Evolutionary conservation across 2,888 invertebrate species (phyloP).

Genomic region (Xylota segnis): DNA sequence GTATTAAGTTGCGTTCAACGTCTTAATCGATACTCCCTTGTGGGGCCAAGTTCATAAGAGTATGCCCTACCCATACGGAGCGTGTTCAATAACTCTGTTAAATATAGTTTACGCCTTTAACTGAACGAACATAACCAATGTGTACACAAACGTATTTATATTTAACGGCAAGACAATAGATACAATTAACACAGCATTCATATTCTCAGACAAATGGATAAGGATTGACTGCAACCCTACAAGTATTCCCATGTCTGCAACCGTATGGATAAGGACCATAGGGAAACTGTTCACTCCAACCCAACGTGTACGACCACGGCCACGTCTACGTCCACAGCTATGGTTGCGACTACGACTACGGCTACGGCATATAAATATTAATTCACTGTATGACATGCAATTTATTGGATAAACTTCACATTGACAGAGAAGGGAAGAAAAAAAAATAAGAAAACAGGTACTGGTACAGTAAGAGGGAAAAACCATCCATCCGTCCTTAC

Average conservation of each 20-base stretch:
- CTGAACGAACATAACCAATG: conserved; percentile 1
- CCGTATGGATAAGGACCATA: conserved; percentile 10
- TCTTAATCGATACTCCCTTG: conserved; percentile 42
- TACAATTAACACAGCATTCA: conserved; percentile 51
- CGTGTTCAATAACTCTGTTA: conserved; percentile 42
- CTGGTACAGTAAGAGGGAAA: not conserved
- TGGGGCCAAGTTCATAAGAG: conserved; percentile 41
- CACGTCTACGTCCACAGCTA: no score
- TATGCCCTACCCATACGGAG: conserved; percentile 7
- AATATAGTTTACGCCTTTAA: conserved; percentile 43
- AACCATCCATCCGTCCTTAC: conserved; percentile 2
- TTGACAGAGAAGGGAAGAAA: conserved; percentile 2
- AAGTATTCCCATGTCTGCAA: conserved; percentile 16
- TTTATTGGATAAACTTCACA: conserved; percentile 62
- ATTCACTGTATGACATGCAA: conserved; percentile 56
- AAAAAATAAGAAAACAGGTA: not conserved
- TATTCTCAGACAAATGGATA: conserved; percentile 18
- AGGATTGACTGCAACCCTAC: conserved; percentile 15
- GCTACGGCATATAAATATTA: conserved; percentile 43
- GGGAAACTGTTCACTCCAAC: conserved; percentile 39
- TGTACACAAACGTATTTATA: conserved; percentile 8
- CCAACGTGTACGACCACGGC: no score
- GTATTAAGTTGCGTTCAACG: conserved; percentile 9
- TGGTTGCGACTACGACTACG: not conserved
- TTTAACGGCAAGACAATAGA: conserved; percentile 41